Conservation (phyloP, 2,888 invertebrate genomes). For the Parnassius smintheus region DNA sequence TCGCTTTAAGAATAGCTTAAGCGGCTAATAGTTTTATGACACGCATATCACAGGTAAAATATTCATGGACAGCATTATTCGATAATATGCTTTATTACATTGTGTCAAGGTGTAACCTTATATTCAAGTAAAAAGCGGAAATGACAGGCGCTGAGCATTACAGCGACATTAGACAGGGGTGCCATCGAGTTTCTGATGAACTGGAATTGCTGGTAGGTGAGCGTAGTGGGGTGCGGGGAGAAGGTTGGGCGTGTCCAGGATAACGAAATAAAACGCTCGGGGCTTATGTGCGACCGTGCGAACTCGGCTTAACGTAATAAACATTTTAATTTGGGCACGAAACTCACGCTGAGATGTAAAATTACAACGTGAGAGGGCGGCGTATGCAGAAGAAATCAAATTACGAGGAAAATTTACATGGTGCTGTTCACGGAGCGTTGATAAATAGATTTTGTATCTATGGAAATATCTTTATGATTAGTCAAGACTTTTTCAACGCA, state of each 20-base stretch:
- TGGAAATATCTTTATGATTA: not conserved
- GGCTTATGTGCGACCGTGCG: constrained; percentile 69
- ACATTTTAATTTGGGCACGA: constrained; percentile 80
- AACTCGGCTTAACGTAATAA: constrained; percentile 78
- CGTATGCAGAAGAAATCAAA: constrained; percentile 64
- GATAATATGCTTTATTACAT: constrained; percentile 49
- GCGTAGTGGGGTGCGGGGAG: constrained; percentile 46
- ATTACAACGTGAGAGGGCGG: constrained; percentile 69
- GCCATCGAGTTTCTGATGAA: constrained; percentile 65
- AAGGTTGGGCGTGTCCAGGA: constrained; percentile 59
- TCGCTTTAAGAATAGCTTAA: constrained; percentile 76
- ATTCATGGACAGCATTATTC: constrained; percentile 32
- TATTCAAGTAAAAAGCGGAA: constrained; percentile 42
- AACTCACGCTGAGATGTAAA: constrained; percentile 77
- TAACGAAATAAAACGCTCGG: constrained; percentile 77
- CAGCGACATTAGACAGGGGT: constrained; percentile 71
- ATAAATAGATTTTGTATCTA: constrained; percentile 26
- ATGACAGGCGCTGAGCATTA: constrained; percentile 66
- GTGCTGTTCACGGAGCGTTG: constrained; percentile 28
- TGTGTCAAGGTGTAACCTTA: constrained; percentile 42
- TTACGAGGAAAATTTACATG: constrained; percentile 63
- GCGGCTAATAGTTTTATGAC: constrained; percentile 80
- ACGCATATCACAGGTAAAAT: constrained; percentile 70
- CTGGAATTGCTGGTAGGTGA: constrained; percentile 57
- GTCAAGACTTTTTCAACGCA: too few species aligned